Base-by-base conservation (phyloP, 2,113 vertebrate genomes). In the Hucho hucho region DNA sequence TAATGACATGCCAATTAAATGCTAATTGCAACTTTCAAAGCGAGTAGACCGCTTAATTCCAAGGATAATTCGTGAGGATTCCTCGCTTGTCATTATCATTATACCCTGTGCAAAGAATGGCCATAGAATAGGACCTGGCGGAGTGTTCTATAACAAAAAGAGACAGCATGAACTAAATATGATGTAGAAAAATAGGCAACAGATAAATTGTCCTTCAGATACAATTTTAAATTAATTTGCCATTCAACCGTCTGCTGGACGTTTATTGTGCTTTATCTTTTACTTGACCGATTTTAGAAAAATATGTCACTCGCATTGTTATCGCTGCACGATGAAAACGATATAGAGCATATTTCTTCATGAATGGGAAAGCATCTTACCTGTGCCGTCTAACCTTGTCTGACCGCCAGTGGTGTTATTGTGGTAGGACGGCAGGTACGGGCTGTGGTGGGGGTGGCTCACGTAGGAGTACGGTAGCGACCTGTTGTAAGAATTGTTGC, bases 361-460 rank as follows among this genome's bases (percentile, higher is more conserved):
- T 77, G 14, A 64, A 26, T 68, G 75, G 78, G 84, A 81, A 83
- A 81, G 75, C 85, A 37, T 87, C 97, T 98, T 97, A 99, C 97
- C 97, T 99, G 97, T 89, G 79, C 96, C 95, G 93, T 99, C 97
- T 92, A 95, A 93, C 91, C 97, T 93, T 87, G 95, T 95, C 94
- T 96, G 96, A 91, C 94, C 91, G 89, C 94, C 94, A 86, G 95
- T 93, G 85, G 95, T 93, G 95, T 93, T 94, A 94, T 91, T 96
- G 95, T 96, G 96, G 93, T 97, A 98, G 75, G 96, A 94, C 85
- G 96, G 96, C 89, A 98, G 95, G 94, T 98, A 99, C 66, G 97
- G 97, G 90, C 97, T 98, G 94, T 97, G 97, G 93, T 99, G 97
- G 87, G 97, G 90, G 83, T 97, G 97, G 95, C 95, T 95, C 95